phyloP scores from a whole-genome alignment of 2,113 vertebrate genomes.

The Athene cunicularia region DNA sequence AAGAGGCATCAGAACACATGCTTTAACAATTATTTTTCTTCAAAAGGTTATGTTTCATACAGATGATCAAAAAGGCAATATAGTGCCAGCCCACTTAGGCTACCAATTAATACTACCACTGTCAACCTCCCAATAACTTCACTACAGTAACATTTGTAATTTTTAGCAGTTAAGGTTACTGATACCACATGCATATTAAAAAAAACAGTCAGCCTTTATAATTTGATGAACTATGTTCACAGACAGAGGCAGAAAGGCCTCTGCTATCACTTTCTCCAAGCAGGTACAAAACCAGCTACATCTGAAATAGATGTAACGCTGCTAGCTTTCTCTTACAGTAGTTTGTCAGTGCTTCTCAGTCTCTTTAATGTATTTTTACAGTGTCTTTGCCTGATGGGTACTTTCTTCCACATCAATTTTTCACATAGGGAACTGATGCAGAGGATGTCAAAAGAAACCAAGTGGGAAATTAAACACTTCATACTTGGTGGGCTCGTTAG shows the following conservation, averaged over 20 bases:
- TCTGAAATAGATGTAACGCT: accelerated
- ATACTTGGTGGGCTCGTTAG: not conserved
- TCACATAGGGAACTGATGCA: not conserved
- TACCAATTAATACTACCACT: not conserved
- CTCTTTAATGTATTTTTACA: not conserved
- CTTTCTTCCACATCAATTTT: not conserved
- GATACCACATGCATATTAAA: not conserved
- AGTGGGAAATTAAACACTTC: not conserved
- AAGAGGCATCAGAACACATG: not conserved
- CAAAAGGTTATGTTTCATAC: not conserved
- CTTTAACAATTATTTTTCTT: not conserved
- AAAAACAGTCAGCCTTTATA: not conserved
- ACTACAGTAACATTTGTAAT: not conserved
- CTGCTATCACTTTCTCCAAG: not conserved
- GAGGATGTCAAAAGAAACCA: not conserved
- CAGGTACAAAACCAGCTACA: not conserved
- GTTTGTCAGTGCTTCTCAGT: not conserved
- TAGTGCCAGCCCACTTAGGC: not conserved
- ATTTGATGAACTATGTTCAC: not conserved
- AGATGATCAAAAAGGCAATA: not conserved
- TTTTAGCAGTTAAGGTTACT: not conserved
- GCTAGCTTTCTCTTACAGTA: not conserved
- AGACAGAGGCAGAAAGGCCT: not conserved
- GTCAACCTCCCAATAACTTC: not conserved
- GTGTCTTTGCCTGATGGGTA: not conserved